These are phyloP conservation scores for Eueides isabella DNA, from an alignment of 1,140 invertebrate genomes.

Conservation along the genomic window DNA sequence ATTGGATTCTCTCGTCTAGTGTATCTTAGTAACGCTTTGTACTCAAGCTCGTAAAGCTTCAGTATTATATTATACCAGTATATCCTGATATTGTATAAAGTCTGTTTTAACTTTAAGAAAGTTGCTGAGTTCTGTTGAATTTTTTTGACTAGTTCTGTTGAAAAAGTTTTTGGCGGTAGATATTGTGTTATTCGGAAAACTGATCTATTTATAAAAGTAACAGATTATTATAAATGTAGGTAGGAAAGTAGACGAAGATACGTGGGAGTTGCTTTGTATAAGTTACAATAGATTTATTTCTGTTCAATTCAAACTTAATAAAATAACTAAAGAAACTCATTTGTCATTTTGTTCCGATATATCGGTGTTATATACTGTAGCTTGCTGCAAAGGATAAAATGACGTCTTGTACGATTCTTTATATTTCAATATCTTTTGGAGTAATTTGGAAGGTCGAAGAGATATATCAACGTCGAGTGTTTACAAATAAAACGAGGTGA, in stretches of 20 bases:
- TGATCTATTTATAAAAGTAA: not conserved
- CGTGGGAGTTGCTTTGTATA: too few relatives aligned
- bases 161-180: too few relatives aligned
- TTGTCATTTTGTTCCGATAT: not conserved
- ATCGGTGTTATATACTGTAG: not conserved
- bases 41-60: not conserved
- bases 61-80: not conserved
- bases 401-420: not conserved
- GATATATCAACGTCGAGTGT: slow-evolving; percentile 37
- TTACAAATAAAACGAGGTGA: slow-evolving; percentile 42
- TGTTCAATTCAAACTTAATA: not conserved
- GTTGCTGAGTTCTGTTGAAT: not conserved
- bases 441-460: slow-evolving; percentile 26
- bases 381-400: not conserved
- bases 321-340: not conserved
- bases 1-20: slow-evolving; percentile 37
- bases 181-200: not conserved
- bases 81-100: not conserved
- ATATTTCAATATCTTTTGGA: slow-evolving; percentile 21
- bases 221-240: not conserved
- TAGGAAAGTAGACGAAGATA: too few relatives aligned
- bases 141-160: too few relatives aligned
- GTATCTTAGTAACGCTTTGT: slow-evolving; percentile 1
- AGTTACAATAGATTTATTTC: too few relatives aligned
- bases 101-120: not conserved